Conservation (phyloP, 2,113 vertebrate species). For the Protobothrops flavoviridis region DNA sequence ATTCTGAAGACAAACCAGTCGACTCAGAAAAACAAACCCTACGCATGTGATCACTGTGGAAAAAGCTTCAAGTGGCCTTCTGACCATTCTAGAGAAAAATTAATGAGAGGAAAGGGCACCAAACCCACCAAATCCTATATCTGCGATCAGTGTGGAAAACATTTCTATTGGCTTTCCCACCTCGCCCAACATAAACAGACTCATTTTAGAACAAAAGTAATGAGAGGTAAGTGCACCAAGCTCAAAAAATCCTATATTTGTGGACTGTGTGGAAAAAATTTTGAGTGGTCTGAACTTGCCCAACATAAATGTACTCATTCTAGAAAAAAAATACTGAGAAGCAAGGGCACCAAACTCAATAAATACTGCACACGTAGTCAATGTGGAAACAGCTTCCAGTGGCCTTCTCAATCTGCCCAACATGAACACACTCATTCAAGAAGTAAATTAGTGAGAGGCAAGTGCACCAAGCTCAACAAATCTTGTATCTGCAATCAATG, state of each 20-base stretch:
- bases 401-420: neutral
- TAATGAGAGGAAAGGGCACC: neutral
- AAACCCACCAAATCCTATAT: too few relatives aligned
- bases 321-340: neutral
- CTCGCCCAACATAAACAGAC: neutral
- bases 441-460: neutral
- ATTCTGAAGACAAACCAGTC: neutral
- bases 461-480: neutral
- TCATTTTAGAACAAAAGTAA: neutral
- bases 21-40: neutral
- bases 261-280: neutral
- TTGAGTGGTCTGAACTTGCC: neutral
- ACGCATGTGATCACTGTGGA: neutral
- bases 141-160: neutral
- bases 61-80: neutral
- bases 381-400: neutral
- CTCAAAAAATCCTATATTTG: neutral
- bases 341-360: neutral
- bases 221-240: neutral
- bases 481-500: neutral
- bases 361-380: rapidly evolving
- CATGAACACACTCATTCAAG: neutral
- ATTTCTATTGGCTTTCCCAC: neutral
- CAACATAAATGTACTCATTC: neutral
- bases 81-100: neutral